These are phyloP conservation scores for Acleris laterana DNA, from an alignment of 2,888 invertebrate species.

Conservation along the genomic window DNA sequence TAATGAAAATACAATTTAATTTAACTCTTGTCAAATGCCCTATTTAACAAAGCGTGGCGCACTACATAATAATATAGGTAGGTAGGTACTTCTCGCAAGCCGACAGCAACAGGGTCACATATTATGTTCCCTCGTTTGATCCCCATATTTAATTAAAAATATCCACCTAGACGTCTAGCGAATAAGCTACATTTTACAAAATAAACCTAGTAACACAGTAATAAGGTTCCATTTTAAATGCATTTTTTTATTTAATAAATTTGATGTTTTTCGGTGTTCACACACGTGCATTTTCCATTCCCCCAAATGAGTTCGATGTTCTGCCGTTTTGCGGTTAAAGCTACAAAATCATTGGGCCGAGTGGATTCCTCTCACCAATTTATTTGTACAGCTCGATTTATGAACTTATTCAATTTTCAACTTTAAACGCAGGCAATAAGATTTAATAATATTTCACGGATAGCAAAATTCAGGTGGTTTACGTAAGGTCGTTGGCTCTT, in stretches of 20 bases:
- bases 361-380: constrained; percentile 20
- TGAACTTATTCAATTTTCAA: constrained; percentile 40
- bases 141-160: too few relatives aligned
- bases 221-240: too few relatives aligned
- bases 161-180: too few relatives aligned
- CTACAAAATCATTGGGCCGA: constrained; percentile 58
- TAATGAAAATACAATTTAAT: too few relatives aligned
- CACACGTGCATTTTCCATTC: constrained; percentile 43
- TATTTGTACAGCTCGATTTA: constrained; percentile 13
- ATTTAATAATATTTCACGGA: constrained; percentile 2
- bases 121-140: too few relatives aligned
- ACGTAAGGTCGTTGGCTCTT: constrained; percentile 75
- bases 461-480: constrained; percentile 46
- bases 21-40: too few relatives aligned
- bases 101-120: too few relatives aligned
- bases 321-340: constrained; percentile 51
- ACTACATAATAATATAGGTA: too few relatives aligned
- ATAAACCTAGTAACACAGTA: too few relatives aligned
- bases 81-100: too few relatives aligned
- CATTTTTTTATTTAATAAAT: neutral
- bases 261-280: neutral
- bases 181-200: too few relatives aligned
- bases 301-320: constrained; percentile 46
- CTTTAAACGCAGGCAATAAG: constrained; percentile 46
- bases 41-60: too few relatives aligned